Evolutionary conservation across 1,140 invertebrate genomes (phyloP).

Genomic region (Drosophila santomea): DNA sequence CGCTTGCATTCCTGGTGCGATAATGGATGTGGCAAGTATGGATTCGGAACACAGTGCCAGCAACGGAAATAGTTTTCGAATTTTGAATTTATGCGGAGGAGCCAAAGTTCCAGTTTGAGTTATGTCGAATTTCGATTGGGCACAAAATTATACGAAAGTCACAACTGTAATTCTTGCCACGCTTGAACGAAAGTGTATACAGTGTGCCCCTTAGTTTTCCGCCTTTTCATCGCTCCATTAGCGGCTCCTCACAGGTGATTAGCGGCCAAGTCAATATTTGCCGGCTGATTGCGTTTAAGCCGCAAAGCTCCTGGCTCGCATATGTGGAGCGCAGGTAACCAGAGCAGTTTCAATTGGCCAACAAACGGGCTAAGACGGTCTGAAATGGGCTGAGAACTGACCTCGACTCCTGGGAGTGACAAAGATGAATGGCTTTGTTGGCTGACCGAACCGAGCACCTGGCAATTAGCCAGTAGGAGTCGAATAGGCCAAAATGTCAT

Average conservation of each 20-base stretch:
- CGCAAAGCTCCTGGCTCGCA: neutral
- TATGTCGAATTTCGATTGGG: too few species aligned
- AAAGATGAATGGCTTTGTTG: slow-evolving; percentile 67
- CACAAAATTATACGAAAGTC: too few species aligned
- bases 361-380: slow-evolving; percentile 3
- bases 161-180: too few species aligned
- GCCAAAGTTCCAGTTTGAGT: too few species aligned
- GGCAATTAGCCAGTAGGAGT: slow-evolving; percentile 58
- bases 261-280: slow-evolving; percentile 42
- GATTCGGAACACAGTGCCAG: neutral
- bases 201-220: neutral
- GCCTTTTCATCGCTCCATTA: slow-evolving; percentile 10
- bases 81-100: too few species aligned
- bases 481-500: slow-evolving; percentile 61
- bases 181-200: too few species aligned
- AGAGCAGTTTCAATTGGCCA: slow-evolving; percentile 41
- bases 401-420: slow-evolving; percentile 40
- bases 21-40: too few species aligned
- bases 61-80: neutral
- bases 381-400: slow-evolving; percentile 25
- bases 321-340: slow-evolving; percentile 16
- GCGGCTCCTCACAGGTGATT: slow-evolving; percentile 13
- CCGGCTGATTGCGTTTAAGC: slow-evolving; percentile 37
- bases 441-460: slow-evolving; percentile 17
- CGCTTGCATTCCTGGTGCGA: slow-evolving; percentile 2